Evolutionary conservation across 2,113 vertebrate genomes (phyloP).

Genomic region (Aix galericulata): DNA sequence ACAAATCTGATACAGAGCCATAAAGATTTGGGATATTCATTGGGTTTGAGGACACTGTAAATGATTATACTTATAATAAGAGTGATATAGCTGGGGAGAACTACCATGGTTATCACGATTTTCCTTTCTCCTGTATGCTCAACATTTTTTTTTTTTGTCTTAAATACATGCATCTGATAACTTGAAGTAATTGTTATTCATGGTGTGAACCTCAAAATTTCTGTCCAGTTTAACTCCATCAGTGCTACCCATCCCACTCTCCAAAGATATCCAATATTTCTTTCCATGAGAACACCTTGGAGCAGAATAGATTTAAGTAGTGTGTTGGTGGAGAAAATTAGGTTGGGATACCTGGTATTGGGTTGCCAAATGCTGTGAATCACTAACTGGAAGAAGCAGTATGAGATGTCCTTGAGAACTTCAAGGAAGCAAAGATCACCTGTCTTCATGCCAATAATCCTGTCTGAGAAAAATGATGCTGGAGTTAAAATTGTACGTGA

Average conservation of each 20-base stretch:
- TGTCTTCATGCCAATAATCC: background rate
- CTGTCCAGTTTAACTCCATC: background rate
- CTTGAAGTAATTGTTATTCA: background rate
- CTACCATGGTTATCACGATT: background rate
- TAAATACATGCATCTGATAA: background rate
- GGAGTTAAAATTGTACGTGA: background rate
- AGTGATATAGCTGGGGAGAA: no score
- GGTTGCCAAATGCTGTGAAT: background rate
- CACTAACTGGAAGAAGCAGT: background rate
- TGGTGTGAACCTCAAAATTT: background rate
- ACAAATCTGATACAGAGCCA: background rate
- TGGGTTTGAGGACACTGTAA: background rate
- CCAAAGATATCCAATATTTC: background rate
- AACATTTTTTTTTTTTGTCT: background rate
- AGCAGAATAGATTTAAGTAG: background rate
- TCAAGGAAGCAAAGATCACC: background rate
- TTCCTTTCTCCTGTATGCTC: background rate
- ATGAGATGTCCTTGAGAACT: background rate
- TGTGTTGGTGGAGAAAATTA: background rate
- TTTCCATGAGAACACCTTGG: background rate
- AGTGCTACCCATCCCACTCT: background rate
- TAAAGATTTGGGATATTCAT: background rate
- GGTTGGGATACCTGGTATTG: background rate
- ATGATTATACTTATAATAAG: background rate
- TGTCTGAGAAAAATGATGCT: background rate